Evolutionary conservation across 2,113 vertebrate genomes (phyloP).

Genomic region (Phylloscopus trochilus): DNA sequence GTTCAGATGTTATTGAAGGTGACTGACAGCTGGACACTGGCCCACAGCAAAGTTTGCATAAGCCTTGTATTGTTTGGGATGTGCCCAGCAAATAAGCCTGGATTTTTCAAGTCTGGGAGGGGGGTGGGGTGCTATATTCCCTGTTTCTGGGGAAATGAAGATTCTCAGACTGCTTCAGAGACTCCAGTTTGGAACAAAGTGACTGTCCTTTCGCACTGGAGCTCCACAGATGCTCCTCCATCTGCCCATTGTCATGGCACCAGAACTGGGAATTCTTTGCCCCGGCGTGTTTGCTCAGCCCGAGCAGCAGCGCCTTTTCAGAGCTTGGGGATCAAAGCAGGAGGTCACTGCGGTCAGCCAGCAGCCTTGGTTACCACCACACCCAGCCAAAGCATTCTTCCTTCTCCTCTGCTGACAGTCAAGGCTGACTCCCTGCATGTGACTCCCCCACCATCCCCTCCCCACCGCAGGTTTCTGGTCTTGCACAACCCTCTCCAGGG

Average conservation of each 20-base stretch:
- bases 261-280: neutral
- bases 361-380: conserved; percentile 38
- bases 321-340: conserved; percentile 35
- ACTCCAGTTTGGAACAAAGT: neutral
- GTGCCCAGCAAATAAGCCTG: neutral
- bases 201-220: neutral
- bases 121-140: neutral
- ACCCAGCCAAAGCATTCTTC: conserved; percentile 37
- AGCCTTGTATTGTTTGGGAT: neutral
- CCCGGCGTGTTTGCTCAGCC: neutral
- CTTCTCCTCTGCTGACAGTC: conserved; percentile 44
- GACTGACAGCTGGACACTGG: neutral
- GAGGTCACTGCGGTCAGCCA: conserved; percentile 49
- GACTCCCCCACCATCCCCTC: conserved; percentile 31
- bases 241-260: conserved; percentile 30
- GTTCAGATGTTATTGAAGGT: neutral
- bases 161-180: neutral
- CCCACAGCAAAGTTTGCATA: neutral
- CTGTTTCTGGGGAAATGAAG: neutral
- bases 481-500: conserved; percentile 49
- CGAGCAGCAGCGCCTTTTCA: neutral
- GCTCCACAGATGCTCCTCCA: neutral
- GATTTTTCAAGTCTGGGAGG: neutral
- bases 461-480: conserved; percentile 59
- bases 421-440: conserved; percentile 58